Percentiles rank a stretch among this genome's conserved stretches.
Conservation (phyloP, 2,113 vertebrate genomes). For the Poeciliopsis turrubarensis region DNA sequence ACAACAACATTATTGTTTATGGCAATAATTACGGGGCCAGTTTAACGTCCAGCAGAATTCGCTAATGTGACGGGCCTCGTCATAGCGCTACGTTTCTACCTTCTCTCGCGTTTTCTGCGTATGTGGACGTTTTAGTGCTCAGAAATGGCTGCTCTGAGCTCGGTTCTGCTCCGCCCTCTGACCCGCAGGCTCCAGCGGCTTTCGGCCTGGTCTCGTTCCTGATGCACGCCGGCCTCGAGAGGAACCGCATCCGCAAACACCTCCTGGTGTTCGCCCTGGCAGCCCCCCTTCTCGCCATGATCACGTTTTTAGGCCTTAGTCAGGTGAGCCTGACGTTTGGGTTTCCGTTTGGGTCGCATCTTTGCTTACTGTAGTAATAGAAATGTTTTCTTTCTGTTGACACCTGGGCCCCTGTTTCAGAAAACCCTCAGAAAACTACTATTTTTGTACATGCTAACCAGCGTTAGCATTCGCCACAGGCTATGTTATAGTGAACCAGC, state of each 20-base stretch:
- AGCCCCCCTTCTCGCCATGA: slow-evolving; percentile 92
- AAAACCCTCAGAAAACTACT: too few species aligned
- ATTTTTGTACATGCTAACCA: too few species aligned
- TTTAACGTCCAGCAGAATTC: too few species aligned
- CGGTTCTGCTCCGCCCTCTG: not conserved
- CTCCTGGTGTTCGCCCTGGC: slow-evolving; percentile 95
- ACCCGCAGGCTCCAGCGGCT: slow-evolving; percentile 91
- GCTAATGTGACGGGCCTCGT: too few species aligned
- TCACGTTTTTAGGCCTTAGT: slow-evolving; percentile 94
- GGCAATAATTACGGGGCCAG: too few species aligned
- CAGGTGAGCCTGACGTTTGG: slow-evolving; percentile 81
- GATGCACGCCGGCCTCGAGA: slow-evolving; percentile 97
- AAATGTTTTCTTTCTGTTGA: not conserved
- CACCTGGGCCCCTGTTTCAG: not conserved
- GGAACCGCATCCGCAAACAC: slow-evolving; percentile 97
- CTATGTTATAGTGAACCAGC: too few species aligned
- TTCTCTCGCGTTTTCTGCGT: not conserved
- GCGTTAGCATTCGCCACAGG: too few species aligned
- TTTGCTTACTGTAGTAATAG: too few species aligned
- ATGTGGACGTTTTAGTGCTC: too few species aligned
- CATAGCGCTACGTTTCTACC: not conserved
- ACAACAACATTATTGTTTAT: too few species aligned
- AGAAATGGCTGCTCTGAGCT: not conserved
- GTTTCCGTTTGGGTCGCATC: too few species aligned
- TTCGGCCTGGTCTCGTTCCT: slow-evolving; percentile 98